A percentile compares a stretch with the other conserved stretches of the same genome.
Evolutionary conservation across 2,888 invertebrate species (phyloP).

Genomic region (Orthosia gothica): DNA sequence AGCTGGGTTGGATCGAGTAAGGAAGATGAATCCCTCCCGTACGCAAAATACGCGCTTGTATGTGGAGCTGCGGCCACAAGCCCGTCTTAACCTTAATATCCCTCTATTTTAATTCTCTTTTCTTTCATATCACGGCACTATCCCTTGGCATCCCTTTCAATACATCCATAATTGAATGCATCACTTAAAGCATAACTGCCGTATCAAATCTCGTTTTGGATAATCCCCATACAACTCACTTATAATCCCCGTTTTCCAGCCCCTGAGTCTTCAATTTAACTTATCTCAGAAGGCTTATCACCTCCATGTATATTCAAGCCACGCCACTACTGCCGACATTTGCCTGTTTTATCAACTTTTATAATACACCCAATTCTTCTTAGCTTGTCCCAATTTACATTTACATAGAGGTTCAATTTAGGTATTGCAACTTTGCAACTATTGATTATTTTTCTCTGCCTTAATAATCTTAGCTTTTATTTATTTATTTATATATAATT

Average conservation of each 20-base stretch:
- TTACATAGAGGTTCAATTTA: neutral
- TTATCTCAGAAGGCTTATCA: neutral
- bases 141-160: neutral
- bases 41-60: too few relatives aligned
- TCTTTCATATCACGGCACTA: neutral
- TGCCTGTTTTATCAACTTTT: neutral
- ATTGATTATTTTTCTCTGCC: neutral
- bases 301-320: neutral
- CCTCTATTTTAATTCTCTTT: neutral
- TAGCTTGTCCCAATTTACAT: neutral
- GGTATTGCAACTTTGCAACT: neutral
- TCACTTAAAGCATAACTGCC: neutral
- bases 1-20: too few relatives aligned
- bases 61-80: too few relatives aligned
- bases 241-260: neutral
- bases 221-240: neutral
- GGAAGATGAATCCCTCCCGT: too few relatives aligned
- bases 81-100: too few relatives aligned
- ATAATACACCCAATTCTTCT: neutral
- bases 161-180: neutral
- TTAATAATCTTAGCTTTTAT: too few relatives aligned
- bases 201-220: neutral
- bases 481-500: too few relatives aligned
- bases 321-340: neutral
- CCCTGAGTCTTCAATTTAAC: neutral